Conservation (phyloP, 2,797 vertebrate species). For the Chelidonichthys spinosus region DNA sequence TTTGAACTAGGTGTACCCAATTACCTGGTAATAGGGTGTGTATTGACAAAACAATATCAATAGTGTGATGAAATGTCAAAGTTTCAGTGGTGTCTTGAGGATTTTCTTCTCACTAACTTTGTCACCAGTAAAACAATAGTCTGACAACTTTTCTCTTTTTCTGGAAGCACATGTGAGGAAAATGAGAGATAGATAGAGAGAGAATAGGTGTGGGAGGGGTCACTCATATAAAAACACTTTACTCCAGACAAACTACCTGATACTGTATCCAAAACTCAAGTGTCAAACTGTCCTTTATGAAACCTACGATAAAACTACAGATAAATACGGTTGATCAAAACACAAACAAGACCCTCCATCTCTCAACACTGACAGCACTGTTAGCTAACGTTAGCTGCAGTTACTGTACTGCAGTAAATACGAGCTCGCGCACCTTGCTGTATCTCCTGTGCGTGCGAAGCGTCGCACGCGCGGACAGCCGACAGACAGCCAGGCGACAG, state of each 20-base stretch:
- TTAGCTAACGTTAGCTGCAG: constrained; percentile 60
- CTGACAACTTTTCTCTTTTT: neutral
- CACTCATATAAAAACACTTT: neutral
- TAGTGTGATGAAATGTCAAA: neutral
- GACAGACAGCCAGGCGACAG: constrained; percentile 50
- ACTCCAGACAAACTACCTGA: neutral
- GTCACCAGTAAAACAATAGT: neutral
- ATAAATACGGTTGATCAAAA: neutral
- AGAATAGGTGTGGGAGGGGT: neutral
- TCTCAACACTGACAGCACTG: constrained; percentile 7
- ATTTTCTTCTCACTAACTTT: neutral
- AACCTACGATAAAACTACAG: neutral
- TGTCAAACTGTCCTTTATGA: neutral
- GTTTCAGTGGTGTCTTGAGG: neutral
- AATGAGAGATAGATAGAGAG: neutral
- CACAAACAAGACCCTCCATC: neutral
- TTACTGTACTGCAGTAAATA: neutral
- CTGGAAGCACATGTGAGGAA: neutral
- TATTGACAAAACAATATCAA: neutral
- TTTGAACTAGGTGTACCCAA: neutral
- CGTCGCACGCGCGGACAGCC: constrained; percentile 30
- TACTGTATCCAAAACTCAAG: neutral
- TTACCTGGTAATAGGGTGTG: neutral
- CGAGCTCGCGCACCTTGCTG: constrained; percentile 79
- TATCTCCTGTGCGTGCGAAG: constrained; percentile 65